Conservation (phyloP, 2,113 vertebrate species). For the Dolichallabes microphthalmus region DNA sequence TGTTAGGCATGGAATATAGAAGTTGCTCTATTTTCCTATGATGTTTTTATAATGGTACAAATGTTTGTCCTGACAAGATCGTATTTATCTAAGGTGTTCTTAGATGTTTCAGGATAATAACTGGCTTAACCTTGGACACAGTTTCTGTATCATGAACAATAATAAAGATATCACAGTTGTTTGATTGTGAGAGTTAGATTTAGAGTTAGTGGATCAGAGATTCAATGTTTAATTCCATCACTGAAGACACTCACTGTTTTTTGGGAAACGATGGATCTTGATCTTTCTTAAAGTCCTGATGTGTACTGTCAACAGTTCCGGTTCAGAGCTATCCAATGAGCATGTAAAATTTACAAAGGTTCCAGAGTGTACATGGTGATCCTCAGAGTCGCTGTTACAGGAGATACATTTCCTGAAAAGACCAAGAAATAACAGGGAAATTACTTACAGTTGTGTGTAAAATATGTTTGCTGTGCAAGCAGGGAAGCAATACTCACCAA, state of each 20-base stretch:
- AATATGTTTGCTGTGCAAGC: background rate
- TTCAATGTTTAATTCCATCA: background rate
- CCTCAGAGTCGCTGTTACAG: background rate
- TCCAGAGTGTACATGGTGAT: background rate
- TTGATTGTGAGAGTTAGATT: background rate
- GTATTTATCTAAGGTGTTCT: background rate
- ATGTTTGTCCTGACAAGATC: background rate
- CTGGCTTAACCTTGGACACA: background rate
- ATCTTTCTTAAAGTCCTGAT: background rate
- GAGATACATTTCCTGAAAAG: slow-evolving; percentile 16
- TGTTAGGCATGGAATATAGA: background rate
- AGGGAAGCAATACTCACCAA: slow-evolving; percentile 19
- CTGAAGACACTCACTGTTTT: slow-evolving; percentile 33
- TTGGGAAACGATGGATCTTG: accelerated
- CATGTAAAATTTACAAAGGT: slow-evolving; percentile 27
- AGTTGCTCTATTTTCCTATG: background rate
- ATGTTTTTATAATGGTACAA: background rate
- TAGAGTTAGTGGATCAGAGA: background rate
- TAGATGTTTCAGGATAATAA: background rate
- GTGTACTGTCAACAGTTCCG: slow-evolving; percentile 38
- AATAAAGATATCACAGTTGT: background rate
- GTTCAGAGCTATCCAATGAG: slow-evolving; percentile 13
- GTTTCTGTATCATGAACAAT: background rate
- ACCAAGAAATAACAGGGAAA: background rate
- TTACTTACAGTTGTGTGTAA: background rate